phyloP scores from a whole-genome alignment of 2,888 invertebrate genomes.

The Drosophila subquinaria region DNA sequence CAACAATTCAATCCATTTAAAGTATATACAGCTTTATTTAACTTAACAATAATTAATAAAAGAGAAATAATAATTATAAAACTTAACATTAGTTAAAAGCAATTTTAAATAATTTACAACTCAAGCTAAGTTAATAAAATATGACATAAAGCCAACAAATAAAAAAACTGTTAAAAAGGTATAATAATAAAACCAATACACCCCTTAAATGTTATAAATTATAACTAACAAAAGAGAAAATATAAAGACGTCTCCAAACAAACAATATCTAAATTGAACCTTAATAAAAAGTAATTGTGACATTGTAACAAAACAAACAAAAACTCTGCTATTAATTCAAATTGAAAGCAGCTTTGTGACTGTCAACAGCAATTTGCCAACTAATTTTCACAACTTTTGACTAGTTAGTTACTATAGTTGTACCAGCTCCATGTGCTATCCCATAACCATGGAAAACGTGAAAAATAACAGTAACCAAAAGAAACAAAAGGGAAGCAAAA shows the following conservation, averaged over 20 bases:
- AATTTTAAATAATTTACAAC: too few relatives aligned
- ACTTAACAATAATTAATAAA: too few relatives aligned
- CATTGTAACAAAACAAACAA: slow-evolving; percentile 26
- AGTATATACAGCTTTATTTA: too few relatives aligned
- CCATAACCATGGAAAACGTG: background rate
- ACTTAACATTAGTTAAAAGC: too few relatives aligned
- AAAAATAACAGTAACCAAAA: slow-evolving; percentile 8
- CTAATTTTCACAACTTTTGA: slow-evolving; percentile 35
- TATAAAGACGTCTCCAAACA: background rate
- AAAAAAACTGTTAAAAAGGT: too few relatives aligned
- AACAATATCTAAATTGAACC: background rate
- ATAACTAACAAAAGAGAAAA: background rate
- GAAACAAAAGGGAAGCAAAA: slow-evolving; percentile 17
- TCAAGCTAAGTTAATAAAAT: too few relatives aligned
- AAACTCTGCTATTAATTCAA: slow-evolving; percentile 48
- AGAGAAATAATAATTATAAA: too few relatives aligned
- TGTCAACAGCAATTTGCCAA: slow-evolving; percentile 70
- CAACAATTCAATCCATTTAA: too few relatives aligned
- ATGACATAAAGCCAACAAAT: too few relatives aligned
- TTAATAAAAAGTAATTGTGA: slow-evolving; percentile 9
- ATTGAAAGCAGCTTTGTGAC: slow-evolving; percentile 52
- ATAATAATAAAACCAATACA: too few relatives aligned
- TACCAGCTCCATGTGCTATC: slow-evolving; percentile 14
- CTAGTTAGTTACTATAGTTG: background rate
- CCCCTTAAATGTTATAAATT: background rate